A percentile compares a stretch with the other conserved stretches of the same genome.
Evolutionary conservation across 2,888 invertebrate species (phyloP).

Genomic region (Microplitis manilae): DNA sequence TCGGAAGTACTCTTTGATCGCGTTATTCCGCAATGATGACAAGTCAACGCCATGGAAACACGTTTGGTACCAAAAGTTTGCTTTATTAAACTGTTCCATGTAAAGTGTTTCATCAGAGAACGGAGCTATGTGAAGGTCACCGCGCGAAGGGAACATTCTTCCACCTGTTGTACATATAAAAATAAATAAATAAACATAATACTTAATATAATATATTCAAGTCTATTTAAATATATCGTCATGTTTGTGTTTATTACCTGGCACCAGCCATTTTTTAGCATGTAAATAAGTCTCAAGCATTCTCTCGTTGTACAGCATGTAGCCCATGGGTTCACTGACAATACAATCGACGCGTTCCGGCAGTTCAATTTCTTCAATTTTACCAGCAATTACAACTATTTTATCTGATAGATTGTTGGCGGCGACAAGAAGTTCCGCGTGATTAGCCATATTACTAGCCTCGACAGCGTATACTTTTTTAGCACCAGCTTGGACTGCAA

Average conservation of each 20-base stretch:
- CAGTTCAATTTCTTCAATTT: slow-evolving; percentile 97
- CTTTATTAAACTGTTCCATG: slow-evolving; percentile 98
- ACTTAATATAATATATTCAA: slow-evolving; percentile 13
- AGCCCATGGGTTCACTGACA: slow-evolving; percentile 99
- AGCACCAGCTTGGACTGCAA: slow-evolving; percentile 98
- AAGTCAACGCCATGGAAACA: slow-evolving; percentile 98
- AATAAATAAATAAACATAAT: slow-evolving; percentile 16
- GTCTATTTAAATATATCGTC: background rate
- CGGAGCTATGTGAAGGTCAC: slow-evolving; percentile 97
- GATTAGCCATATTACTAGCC: slow-evolving; percentile 98
- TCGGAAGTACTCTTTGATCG: slow-evolving; percentile 97
- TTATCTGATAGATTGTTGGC: slow-evolving; percentile 91
- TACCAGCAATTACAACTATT: slow-evolving; percentile 95
- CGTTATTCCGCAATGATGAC: slow-evolving; percentile 90
- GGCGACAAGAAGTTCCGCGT: slow-evolving; percentile 91
- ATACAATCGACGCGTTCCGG: slow-evolving; percentile 97
- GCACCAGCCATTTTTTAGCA: slow-evolving; percentile 97
- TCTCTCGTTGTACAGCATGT: slow-evolving; percentile 98
- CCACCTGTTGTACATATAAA: slow-evolving; percentile 73
- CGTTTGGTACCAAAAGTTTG: slow-evolving; percentile 99
- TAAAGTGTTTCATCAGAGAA: slow-evolving; percentile 98
- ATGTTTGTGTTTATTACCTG: slow-evolving; percentile 71
- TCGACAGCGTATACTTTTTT: slow-evolving; percentile 98
- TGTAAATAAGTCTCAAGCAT: slow-evolving; percentile 99
- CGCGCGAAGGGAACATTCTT: slow-evolving; percentile 97